Evolutionary conservation across 2,888 invertebrate species (phyloP), one percentile per base, ranked within the genome.

Genomic region (Coenonympha glycerion): DNA sequence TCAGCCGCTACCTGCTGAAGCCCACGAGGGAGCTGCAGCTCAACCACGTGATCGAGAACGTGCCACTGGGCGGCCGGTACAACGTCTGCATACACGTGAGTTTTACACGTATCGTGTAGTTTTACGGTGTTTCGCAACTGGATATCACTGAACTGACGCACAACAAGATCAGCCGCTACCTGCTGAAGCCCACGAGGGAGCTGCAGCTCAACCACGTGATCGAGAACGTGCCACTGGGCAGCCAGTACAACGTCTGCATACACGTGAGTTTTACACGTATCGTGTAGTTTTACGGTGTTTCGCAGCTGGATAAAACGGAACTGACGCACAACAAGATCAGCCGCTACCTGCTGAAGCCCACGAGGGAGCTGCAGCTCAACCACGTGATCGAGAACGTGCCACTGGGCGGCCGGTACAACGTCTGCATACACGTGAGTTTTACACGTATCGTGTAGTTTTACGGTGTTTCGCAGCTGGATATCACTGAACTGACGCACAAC

Each of bases 311-410:
- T 5, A 71, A 87, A 57, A 75, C 69, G 1, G 86, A 87, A 49
- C 47, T 71, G 52, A 81, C 81, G 0, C 69, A 63, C 5, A 62
- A 73, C 46, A 72, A 65, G 30, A 21, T 21, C 21, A 21, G 6
- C 6, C 21, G 21, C 2, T 88, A 21, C 6, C 5, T 21, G 21
- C 21, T 21, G 21, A 21, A 6, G 21, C 21, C 21, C 0, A 88
- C 89, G 0, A 82, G 75, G 37, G 83, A 87, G 9, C 76, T 86
- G 0, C 68, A 75, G 0, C 70, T 91, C 39, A 76, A 82, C 3
- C 89, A 91, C 56, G 80, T 79, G 6, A 88, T 92, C 21, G 71
- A 79, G 8, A 75, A 81, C 34, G 81, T 91, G 18, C 88, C 89
- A 0, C 64, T 79, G 30, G 91, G 91, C 3, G 90, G 87, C 0